Percentiles rank a stretch among this genome's conserved stretches.
Conservation (phyloP, 1,140 invertebrate genomes). For the Pectinophora gossypiella region DNA sequence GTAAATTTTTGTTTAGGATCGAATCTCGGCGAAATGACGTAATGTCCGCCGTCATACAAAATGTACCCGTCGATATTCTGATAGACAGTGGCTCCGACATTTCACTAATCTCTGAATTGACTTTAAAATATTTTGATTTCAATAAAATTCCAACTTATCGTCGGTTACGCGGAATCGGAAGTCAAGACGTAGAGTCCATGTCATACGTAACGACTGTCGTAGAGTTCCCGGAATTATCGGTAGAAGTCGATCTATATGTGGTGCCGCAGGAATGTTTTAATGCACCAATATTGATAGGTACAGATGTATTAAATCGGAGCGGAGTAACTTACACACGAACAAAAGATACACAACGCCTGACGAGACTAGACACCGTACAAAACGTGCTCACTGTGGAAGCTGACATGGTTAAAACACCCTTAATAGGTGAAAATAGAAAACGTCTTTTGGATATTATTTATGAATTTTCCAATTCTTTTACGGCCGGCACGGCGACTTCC, state of each 20-base stretch:
- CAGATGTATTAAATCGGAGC: too few relatives aligned
- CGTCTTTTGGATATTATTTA: constrained; percentile 13
- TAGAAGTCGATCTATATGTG: not conserved
- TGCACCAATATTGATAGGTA: too few relatives aligned
- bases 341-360: not conserved
- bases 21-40: not conserved
- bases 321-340: too few relatives aligned
- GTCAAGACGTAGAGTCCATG: not conserved
- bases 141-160: not conserved
- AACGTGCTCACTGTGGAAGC: too few relatives aligned
- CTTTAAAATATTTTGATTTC: not conserved
- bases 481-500: constrained; percentile 17
- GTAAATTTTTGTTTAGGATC: not conserved
- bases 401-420: too few relatives aligned
- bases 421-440: too few relatives aligned
- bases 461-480: constrained; percentile 18
- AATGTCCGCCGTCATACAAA: not conserved
- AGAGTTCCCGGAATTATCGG: not conserved
- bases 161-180: not conserved
- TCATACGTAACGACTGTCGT: not conserved
- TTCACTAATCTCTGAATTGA: not conserved
- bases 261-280: not conserved
- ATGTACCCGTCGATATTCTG: not conserved
- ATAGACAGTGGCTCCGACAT: too few relatives aligned
- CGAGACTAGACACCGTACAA: not conserved